A percentile compares a stretch with the other conserved stretches of the same genome.
These are phyloP conservation scores for Umimayanthus kanabou DNA, from an alignment of 92 coral and sea anemone genomes.

Conservation along the genomic window DNA sequence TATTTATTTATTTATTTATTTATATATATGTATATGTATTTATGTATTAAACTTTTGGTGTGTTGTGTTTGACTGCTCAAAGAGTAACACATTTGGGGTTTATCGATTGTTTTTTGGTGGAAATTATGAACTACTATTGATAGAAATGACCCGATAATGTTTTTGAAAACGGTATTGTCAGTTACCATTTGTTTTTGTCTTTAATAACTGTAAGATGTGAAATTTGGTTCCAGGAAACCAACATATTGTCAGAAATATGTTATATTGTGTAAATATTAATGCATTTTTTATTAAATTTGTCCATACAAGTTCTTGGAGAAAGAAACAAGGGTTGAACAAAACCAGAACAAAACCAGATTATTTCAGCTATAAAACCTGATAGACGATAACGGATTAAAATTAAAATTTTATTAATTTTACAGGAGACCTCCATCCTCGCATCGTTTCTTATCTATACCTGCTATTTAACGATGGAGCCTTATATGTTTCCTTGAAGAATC, in stretches of 20 bases:
- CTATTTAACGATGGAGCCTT: not conserved
- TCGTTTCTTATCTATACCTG: not conserved
- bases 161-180: not conserved
- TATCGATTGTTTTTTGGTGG: no score
- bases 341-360: not conserved
- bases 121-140: not conserved
- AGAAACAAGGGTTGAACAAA: not conserved
- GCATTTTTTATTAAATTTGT: not conserved
- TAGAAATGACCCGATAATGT: not conserved
- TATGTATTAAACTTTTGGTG: no score
- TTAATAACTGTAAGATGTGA: not conserved
- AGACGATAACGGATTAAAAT: not conserved
- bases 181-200: not conserved
- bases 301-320: not conserved
- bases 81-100: not conserved
- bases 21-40: no score
- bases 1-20: no score
- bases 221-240: slow-evolving; percentile 16
- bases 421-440: not conserved
- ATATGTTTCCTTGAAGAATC: not conserved
- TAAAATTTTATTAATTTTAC: not conserved
- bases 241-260: slow-evolving; percentile 9
- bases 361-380: not conserved
- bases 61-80: no score
- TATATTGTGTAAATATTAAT: not conserved